Percentiles rank a stretch among this genome's conserved stretches.
Conservation (phyloP, 2,113 vertebrate species). For the Leptobrachium leishanense region DNA sequence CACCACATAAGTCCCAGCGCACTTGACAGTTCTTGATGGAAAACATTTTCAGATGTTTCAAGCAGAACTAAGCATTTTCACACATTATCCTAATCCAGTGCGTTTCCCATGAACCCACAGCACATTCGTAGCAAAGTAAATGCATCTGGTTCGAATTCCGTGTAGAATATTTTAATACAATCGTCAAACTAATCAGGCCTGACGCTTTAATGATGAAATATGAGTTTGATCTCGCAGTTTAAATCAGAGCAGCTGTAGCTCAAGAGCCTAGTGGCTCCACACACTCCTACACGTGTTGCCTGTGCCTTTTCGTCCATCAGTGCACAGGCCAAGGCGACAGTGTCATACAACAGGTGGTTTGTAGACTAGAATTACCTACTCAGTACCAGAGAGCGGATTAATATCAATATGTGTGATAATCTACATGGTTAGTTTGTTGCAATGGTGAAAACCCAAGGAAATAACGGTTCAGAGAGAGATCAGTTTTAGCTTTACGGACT, state of each 20-base stretch:
- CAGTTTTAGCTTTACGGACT: too few species aligned
- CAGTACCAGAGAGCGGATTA: too few species aligned
- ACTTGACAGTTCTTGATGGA: too few species aligned
- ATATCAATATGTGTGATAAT: too few species aligned
- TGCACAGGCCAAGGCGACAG: neutral
- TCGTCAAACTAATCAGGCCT: neutral
- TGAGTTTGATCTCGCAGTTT: neutral
- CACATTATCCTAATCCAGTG: neutral
- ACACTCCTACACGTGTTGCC: neutral
- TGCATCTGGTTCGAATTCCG: neutral
- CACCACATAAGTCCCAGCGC: too few species aligned
- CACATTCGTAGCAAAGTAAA: too few species aligned
- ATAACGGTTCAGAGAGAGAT: too few species aligned
- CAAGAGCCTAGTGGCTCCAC: constrained; percentile 14
- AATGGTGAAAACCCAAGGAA: too few species aligned
- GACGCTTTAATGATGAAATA: neutral
- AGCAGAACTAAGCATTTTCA: too few species aligned
- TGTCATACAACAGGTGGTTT: constrained; percentile 27
- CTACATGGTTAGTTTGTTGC: too few species aligned
- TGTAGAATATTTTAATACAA: neutral
- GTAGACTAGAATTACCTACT: too few species aligned
- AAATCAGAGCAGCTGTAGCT: constrained; percentile 28
- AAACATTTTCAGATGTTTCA: too few species aligned
- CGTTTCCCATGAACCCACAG: neutral
- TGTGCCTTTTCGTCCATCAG: neutral